Conservation (phyloP, 2,113 vertebrate genomes). For the Chrysemys picta region DNA sequence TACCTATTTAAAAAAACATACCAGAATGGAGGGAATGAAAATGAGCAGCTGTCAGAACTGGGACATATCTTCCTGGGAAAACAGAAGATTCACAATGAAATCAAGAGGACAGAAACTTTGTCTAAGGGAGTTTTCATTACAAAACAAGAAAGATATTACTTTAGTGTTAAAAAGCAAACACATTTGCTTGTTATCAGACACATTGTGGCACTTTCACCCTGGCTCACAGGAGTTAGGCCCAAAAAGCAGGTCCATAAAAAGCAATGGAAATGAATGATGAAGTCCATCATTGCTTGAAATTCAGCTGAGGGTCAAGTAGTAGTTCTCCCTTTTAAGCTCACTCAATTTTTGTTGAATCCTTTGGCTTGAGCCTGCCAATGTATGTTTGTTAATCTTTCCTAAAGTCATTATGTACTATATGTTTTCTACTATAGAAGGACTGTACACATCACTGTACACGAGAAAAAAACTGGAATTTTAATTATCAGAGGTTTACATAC, state of each 20-base stretch:
- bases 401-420: background rate
- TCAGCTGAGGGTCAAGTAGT: background rate
- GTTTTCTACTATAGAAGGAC: background rate
- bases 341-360: background rate
- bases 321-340: background rate
- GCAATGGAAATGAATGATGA: background rate
- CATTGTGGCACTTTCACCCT: background rate
- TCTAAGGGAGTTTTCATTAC: background rate
- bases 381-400: background rate
- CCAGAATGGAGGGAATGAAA: background rate
- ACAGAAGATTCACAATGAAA: background rate
- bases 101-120: background rate
- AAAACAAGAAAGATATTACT: background rate
- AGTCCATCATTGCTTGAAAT: background rate
- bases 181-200: background rate
- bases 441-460: background rate
- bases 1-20: background rate
- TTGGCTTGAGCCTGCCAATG: background rate
- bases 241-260: background rate
- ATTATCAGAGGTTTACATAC: background rate
- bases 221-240: background rate
- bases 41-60: background rate
- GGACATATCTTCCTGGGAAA: background rate
- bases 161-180: background rate
- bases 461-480: background rate